Conservation (phyloP, 2,113 vertebrate genomes). For the Narcine bancroftii region DNA sequence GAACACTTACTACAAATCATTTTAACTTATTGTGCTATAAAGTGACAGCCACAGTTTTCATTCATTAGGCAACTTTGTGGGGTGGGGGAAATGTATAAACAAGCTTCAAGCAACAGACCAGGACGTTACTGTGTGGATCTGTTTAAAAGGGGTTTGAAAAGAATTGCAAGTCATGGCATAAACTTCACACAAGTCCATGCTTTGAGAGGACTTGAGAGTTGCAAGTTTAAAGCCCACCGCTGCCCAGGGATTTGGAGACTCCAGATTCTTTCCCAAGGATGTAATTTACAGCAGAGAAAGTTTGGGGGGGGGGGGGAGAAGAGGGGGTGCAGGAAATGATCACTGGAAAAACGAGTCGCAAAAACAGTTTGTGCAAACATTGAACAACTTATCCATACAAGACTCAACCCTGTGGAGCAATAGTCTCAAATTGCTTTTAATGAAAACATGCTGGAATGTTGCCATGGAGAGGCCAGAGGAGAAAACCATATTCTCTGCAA, state of each 20-base stretch:
- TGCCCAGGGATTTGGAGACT: neutral
- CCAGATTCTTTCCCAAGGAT: neutral
- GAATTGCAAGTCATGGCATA: neutral
- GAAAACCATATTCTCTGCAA: neutral
- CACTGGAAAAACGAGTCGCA: neutral
- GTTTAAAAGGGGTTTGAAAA: neutral
- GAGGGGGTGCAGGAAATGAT: too few relatives aligned
- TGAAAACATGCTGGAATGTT: neutral
- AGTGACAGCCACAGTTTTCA: too few relatives aligned
- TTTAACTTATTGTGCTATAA: neutral
- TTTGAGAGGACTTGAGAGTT: neutral
- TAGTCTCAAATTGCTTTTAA: neutral
- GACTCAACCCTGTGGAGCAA: neutral
- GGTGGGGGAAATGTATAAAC: neutral
- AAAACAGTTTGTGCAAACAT: neutral
- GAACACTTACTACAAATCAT: too few relatives aligned
- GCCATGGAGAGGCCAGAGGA: neutral
- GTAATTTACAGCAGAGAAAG: neutral
- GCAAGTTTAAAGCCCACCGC: neutral
- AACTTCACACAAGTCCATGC: neutral
- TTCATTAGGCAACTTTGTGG: neutral
- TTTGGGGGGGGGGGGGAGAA: neutral
- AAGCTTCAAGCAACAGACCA: neutral
- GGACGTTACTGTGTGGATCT: neutral
- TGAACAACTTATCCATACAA: neutral